Base-by-base conservation (phyloP, 2,797 vertebrate species). In the Pteronotus mesoamericanus region DNA sequence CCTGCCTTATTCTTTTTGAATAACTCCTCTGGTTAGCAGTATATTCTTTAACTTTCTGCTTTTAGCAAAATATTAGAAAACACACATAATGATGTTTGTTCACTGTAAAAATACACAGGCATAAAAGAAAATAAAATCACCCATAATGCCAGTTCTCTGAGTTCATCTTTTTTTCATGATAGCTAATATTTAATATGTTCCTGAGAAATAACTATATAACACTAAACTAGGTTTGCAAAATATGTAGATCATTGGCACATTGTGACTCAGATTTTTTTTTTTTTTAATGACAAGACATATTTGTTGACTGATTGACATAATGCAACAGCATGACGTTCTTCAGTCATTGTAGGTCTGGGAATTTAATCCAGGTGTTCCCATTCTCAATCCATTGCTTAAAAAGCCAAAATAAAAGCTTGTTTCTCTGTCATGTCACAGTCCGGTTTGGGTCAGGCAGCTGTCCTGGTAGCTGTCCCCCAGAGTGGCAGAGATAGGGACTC, bases 1-100 rank as follows among this genome's bases (percentile, higher is more conserved):
- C 84, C 80, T 78, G 57, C 75, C 68, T 94, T 88, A 53, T 74
- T 94, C 37, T 96, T 96, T 94, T 85, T 82, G 42, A 84, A 68
- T 44, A 51, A 29, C 51, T 80, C 59, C 48, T 94, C 77, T 44
- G 46, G 37, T 89, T 44, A 95, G 48, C 9, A n/a, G 12, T 8
- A 1, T 72, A 11, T 37, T 29, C 53, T 84, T 75, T 74, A 85
- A 37, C 92, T 88, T 92, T 83, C 37, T 61, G 53, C 42, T 55
- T 80, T 66, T 57, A 90, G 91, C 85, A 51, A 95, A 80, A 64
- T 85, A 29, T 71, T 92, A 93, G 12, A n/a, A 86, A 79, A 71
- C n/a, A 19, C 3, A 61, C 15, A 4, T 85, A 37, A 22, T 86
- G n/a, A 37, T 46, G 24, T 4, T 42, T 69, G 39, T 48, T 74